phyloP scores from a whole-genome alignment of 2,888 invertebrate genomes.

The Agonopterix heracliana region DNA sequence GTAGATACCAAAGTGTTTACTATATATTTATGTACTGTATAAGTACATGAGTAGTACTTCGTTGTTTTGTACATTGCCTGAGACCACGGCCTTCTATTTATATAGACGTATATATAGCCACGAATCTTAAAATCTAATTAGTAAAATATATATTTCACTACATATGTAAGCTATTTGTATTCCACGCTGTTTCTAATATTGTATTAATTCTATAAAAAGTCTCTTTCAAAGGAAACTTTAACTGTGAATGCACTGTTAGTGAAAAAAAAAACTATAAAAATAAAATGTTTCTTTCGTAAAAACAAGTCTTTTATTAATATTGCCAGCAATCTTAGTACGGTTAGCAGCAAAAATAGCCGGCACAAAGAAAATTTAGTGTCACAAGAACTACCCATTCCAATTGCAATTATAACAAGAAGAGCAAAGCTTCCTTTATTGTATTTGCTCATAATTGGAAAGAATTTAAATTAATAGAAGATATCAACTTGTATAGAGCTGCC shows the following conservation, averaged over 20 bases:
- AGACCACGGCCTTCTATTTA: slow-evolving; percentile 57
- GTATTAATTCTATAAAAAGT: not conserved
- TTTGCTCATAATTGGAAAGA: too few species aligned
- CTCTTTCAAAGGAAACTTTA: slow-evolving; percentile 3
- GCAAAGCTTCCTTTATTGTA: too few species aligned
- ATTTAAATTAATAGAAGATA: too few species aligned
- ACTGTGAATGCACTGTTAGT: slow-evolving; percentile 11
- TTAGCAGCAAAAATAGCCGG: too few species aligned
- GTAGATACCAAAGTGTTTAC: not conserved
- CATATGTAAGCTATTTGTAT: slow-evolving; percentile 50
- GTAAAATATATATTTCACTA: slow-evolving; percentile 9
- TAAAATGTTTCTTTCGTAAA: not conserved
- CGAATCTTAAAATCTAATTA: slow-evolving; percentile 38
- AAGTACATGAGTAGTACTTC: slow-evolving; percentile 2
- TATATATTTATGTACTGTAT: not conserved
- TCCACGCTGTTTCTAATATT: slow-evolving; percentile 46
- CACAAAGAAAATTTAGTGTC: too few species aligned
- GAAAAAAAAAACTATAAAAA: not conserved
- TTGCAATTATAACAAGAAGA: too few species aligned
- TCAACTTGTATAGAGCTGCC: too few species aligned
- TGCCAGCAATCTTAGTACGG: too few species aligned
- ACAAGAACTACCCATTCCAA: too few species aligned
- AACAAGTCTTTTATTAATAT: not conserved
- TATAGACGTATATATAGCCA: slow-evolving; percentile 28
- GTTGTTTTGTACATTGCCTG: slow-evolving; percentile 39